Conservation (phyloP, 2,797 vertebrate species). For the Leucoraja ocellata region DNA sequence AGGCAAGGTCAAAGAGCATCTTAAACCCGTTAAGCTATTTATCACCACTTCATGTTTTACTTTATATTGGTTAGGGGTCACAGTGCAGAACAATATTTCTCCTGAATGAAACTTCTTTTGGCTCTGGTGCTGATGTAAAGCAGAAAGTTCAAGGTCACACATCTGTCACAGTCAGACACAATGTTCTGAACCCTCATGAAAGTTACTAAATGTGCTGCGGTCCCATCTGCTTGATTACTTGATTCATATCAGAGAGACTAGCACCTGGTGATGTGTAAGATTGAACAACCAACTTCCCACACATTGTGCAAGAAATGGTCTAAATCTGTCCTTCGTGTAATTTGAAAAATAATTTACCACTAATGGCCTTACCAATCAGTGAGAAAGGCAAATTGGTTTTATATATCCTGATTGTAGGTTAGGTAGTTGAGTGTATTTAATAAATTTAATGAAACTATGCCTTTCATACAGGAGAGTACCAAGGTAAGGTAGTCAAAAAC, state of each 20-base stretch:
- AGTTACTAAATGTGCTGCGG: not conserved
- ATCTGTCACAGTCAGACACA: not conserved
- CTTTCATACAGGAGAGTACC: not conserved
- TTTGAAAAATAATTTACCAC: not conserved
- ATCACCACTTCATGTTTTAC: not conserved
- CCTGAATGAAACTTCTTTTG: not conserved
- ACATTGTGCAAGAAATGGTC: not conserved
- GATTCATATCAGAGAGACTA: not conserved
- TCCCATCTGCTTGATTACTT: not conserved
- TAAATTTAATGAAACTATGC: not conserved
- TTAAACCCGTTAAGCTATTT: not conserved
- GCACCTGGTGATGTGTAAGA: not conserved
- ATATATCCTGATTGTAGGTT: not conserved
- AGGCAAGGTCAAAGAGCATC: not conserved
- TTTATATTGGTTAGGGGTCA: not conserved
- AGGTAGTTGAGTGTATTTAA: not conserved
- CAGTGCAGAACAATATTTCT: not conserved
- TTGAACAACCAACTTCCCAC: not conserved
- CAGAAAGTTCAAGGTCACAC: not conserved
- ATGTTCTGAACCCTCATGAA: not conserved
- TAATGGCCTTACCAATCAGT: too few relatives aligned
- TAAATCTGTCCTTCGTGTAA: not conserved
- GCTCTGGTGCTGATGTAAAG: not conserved
- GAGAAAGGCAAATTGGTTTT: not conserved
- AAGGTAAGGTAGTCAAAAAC: too few relatives aligned